phyloP scores from a whole-genome alignment of 2,113 vertebrate species.

The Hippoglossus stenolepis region DNA sequence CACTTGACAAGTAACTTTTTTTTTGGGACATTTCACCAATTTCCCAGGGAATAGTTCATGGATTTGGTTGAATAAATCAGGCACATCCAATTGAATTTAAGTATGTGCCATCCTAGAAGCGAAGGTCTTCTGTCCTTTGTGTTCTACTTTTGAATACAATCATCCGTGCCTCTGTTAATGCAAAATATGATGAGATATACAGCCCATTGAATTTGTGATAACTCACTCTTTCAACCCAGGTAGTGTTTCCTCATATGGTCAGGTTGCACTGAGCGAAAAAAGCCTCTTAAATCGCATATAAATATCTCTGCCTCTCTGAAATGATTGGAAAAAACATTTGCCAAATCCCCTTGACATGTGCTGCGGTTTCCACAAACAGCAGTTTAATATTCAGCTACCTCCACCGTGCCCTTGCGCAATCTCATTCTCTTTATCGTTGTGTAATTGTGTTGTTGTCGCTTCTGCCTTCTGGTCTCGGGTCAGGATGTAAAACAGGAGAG shows the following conservation, averaged over 20 bases:
- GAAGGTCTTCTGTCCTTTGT: too few relatives aligned
- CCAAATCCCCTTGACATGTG: constrained; percentile 1
- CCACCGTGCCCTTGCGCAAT: constrained; percentile 12
- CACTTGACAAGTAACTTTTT: too few relatives aligned
- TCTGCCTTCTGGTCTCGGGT: constrained; percentile 39
- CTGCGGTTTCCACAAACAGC: background rate
- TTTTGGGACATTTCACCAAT: too few relatives aligned
- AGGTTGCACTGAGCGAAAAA: background rate
- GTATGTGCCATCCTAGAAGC: too few relatives aligned
- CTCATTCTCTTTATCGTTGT: constrained; percentile 21
- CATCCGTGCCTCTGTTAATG: background rate
- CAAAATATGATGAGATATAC: background rate
- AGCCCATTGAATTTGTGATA: too few relatives aligned
- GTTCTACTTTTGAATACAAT: background rate
- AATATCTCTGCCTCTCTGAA: background rate
- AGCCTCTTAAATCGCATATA: background rate
- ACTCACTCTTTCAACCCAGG: background rate
- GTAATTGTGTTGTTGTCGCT: constrained; percentile 32
- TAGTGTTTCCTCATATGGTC: background rate
- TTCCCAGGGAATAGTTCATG: too few relatives aligned
- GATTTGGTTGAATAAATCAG: too few relatives aligned
- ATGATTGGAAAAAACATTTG: background rate
- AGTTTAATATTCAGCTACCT: constrained; percentile 25
- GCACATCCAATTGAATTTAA: too few relatives aligned
- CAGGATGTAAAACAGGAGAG: constrained; percentile 39